Evolutionary conservation across 2,888 invertebrate genomes (phyloP), one percentile per base, ranked within the genome.

Genomic region (Pilophorus perplexus): DNA sequence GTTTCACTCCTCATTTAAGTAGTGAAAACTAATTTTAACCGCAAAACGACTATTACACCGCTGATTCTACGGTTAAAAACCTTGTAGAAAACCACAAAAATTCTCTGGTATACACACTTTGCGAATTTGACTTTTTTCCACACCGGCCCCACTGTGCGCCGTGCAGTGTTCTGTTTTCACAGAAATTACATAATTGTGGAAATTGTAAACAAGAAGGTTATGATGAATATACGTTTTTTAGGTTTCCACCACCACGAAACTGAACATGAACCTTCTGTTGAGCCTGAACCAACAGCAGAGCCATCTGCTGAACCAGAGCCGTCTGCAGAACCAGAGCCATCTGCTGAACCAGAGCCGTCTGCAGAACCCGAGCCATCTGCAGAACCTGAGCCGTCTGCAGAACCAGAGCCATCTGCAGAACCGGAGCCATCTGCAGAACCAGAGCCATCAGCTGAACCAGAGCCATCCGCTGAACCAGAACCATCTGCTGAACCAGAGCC

Each of bases 401-500:
- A 59, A 22, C 52, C 64, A 28, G 48, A 59, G 18, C 55, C 68
- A 3, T 54, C 67, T 6, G 42, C 64, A 37, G 60, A 64, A 57
- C 62, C 54, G 0, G 62, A 50, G 27, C 64, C 65, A 14, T 65
- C 68, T 10, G 28, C 66, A 10, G 66, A 66, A 23, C 66, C 68
- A 23, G 38, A 55, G 16, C 54, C 60, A 5, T 57, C 73, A 72
- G 67, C 69, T 59, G 67, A 67, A 40, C 66, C 73, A 8, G 71
- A 73, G 64, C 67, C 71, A 8, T 50, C 67, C 2, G 38, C 69
- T n/a, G 48, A 60, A 70, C 69, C 71, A n/a, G 68, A 70, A 14
- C 68, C 72, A 20, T 71, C 74, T 57, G 64, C 74, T 14, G 68
- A 70, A 20, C 68, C 72, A 23, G 72, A 74, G 62, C 69, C 74